phyloP scores from a whole-genome alignment of 2,113 vertebrate species.

The Siniperca chuatsi region DNA sequence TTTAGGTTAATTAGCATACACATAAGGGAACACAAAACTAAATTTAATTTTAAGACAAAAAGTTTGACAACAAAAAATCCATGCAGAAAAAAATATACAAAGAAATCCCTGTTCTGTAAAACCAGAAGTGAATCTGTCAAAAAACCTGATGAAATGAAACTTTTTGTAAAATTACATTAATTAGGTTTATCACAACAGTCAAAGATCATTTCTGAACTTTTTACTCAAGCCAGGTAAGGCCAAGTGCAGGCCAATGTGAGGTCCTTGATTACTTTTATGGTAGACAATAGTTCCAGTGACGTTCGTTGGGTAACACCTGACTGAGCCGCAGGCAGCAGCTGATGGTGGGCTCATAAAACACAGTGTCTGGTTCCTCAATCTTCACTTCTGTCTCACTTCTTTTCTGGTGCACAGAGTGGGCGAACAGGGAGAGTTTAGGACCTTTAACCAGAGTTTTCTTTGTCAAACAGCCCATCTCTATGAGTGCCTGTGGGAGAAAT shows the following conservation, averaged over 20 bases:
- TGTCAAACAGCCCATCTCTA: constrained; percentile 88
- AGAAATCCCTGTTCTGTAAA: constrained; percentile 49
- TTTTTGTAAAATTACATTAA: background rate
- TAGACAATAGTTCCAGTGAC: constrained; percentile 91
- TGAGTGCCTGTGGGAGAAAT: constrained; percentile 84
- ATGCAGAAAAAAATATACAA: background rate
- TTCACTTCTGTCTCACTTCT: background rate
- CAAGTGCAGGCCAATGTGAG: too few species aligned
- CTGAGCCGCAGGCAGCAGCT: constrained; percentile 90
- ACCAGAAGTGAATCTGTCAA: constrained; percentile 33
- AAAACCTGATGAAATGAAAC: background rate
- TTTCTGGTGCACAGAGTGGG: constrained; percentile 39
- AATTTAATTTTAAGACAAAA: background rate
- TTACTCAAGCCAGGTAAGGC: background rate
- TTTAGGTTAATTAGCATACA: background rate
- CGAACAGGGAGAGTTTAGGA: constrained; percentile 84
- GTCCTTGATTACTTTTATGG: constrained; percentile 20
- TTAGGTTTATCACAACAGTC: background rate
- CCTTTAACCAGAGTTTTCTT: constrained; percentile 79
- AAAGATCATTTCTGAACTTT: background rate
- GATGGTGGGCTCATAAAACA: constrained; percentile 91
- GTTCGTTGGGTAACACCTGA: constrained; percentile 88
- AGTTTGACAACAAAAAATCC: background rate
- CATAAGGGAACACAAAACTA: background rate
- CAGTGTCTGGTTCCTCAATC: background rate